Base-by-base conservation (phyloP, 2,113 vertebrate genomes). In the Pseudolaguvia tuberculata region DNA sequence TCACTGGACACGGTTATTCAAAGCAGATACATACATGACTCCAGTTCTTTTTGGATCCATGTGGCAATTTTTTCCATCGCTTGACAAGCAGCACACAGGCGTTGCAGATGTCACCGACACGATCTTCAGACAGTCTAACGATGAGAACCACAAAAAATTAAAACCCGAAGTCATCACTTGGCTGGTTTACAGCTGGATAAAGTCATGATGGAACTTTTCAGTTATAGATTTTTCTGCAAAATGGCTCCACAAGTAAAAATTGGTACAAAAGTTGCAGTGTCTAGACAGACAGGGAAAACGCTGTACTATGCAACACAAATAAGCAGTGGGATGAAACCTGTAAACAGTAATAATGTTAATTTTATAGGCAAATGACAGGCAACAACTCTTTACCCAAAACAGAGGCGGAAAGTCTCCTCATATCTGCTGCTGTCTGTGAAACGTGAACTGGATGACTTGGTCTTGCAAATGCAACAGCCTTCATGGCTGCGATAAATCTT, bases 381-480 rank as follows among this genome's bases (percentile, higher is more conserved):
- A 14, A 45, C 11, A 10, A 3, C 56, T 63, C 85, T 86, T 35
- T 83, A 93, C 92, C 92, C 91, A 77, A 93, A 93, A 78, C 92
- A 93, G 51, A 91, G 88, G 39, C 86, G 84, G 86, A 93, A 93
- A 2, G 88, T 92, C 73, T 92, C 91, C 31, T 93, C 90, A 72
- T 93, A 93, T 76, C 91, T 84, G 55, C 90, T 87, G 86, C 92
- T 93, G 90, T 92, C 91, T 72, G 92, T 93, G 83, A 93, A 93
- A 13, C 91, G 89, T 48, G 92, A 93, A 35, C 92, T 93, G 73
- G 92, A 93, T 11, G 92, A 92, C 86, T 93, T 93, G 83, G 92
- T 92, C 82, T 93, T 93, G 82, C 92, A 93, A 79, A 93, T 93
- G 83, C 92, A 93, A 73, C 92, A 93, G 65, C 92, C 91, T 15